phyloP scores from a whole-genome alignment of 2,113 vertebrate genomes.

The Pelobates fuscus region DNA sequence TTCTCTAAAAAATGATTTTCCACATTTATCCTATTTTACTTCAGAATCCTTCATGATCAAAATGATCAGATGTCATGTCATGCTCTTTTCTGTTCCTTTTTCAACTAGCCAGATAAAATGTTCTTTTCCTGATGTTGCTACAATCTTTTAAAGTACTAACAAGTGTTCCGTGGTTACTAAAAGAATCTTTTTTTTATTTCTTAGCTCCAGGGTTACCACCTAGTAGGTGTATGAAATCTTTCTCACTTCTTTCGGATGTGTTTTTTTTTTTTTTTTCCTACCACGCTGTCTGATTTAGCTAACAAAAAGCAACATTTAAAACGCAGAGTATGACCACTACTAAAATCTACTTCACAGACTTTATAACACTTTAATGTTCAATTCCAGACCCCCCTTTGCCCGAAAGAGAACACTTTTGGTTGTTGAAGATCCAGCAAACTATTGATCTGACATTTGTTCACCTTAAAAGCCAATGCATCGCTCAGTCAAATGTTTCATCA shows the following conservation, averaged over 20 bases:
- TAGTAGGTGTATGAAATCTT: conserved; percentile 63
- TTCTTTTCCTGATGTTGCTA: conserved; percentile 56
- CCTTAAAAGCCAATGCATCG: conserved; percentile 23
- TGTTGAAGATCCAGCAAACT: conserved; percentile 43
- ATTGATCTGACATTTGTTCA: conserved; percentile 56
- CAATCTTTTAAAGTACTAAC: conserved; percentile 62
- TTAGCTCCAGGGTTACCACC: conserved; percentile 60
- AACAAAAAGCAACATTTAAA: conserved; percentile 59
- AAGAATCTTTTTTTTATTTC: conserved; percentile 58
- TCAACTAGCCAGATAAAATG: conserved; percentile 60
- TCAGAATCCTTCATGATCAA: conserved; percentile 51
- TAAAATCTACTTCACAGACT: conserved; percentile 51
- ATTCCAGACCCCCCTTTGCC: conserved; percentile 60
- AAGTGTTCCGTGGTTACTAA: conserved; percentile 64
- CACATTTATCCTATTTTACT: conserved; percentile 39
- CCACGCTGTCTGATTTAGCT: conserved; percentile 57
- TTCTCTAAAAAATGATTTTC: conserved; percentile 14
- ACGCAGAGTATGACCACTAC: conserved; percentile 51
- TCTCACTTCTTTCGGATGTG: conserved; percentile 64
- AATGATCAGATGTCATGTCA: conserved; percentile 48
- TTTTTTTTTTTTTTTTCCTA: conserved; percentile 60
- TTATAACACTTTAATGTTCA: conserved; percentile 57
- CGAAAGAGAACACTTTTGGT: conserved; percentile 56
- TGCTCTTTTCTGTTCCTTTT: conserved; percentile 60
- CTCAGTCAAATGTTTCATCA: conserved; percentile 4